Percentiles rank a stretch among this genome's conserved stretches.
Evolutionary conservation across 2,113 vertebrate genomes (phyloP).

Genomic region (Kryptolebias marmoratus): DNA sequence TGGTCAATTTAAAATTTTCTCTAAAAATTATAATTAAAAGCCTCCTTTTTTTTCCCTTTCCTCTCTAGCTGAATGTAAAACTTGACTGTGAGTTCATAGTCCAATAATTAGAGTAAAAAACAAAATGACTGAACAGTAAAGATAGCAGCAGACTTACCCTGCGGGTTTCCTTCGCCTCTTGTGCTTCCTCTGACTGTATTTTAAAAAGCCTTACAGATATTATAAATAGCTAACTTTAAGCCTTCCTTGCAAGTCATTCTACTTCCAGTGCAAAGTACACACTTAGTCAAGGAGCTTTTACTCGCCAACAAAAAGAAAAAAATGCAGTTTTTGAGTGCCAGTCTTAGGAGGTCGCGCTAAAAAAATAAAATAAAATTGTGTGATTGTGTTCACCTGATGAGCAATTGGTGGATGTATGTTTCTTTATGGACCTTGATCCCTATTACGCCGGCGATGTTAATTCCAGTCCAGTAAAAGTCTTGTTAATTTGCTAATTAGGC

Average conservation of each 20-base stretch:
- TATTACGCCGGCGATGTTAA: background rate
- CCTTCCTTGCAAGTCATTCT: background rate
- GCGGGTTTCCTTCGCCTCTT: background rate
- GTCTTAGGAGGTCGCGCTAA: background rate
- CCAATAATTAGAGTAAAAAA: too few relatives aligned
- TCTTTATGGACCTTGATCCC: background rate
- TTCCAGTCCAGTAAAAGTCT: constrained; percentile 15
- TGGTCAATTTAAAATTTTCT: background rate
- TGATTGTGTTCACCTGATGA: background rate
- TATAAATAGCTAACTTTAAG: background rate
- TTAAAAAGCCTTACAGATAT: background rate
- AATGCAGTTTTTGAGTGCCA: too few relatives aligned
- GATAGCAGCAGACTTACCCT: background rate
- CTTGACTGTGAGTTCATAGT: too few relatives aligned
- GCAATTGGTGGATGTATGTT: background rate
- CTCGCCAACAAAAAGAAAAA: too few relatives aligned
- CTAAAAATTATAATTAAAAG: background rate
- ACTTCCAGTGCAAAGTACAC: too few relatives aligned
- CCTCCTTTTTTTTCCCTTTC: background rate
- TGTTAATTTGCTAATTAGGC: constrained; percentile 9
- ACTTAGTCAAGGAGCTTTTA: too few relatives aligned
- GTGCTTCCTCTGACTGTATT: background rate
- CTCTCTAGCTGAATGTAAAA: background rate
- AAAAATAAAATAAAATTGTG: background rate
- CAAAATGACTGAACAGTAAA: too few relatives aligned